Base-by-base conservation (phyloP, 2,888 invertebrate species). In the Cosmorhoe ocellata region DNA sequence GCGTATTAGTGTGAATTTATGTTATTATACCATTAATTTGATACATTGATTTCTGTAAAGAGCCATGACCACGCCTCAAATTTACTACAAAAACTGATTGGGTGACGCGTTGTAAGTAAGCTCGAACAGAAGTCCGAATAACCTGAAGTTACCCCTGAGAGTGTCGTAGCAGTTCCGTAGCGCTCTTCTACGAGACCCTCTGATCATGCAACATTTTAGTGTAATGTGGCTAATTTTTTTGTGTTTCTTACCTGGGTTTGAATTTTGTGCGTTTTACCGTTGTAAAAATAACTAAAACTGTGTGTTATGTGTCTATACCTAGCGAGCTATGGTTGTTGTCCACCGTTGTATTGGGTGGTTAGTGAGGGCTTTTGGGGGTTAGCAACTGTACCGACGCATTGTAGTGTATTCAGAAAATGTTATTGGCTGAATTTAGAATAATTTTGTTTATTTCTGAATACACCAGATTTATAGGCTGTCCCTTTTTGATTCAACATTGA, bases 191-290 rank as follows among this genome's bases (percentile, higher is more conserved):
- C 89, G 88, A 84, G 77, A 83, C 79, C 80, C 87, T 88, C 87
- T 64, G 70, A 79, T 69, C 83, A 89, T 77, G 79, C 79, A 79
- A 77, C 79, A 76, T 86, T 74, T 74, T 89, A 90, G 88, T 88
- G 85, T 88, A 84, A 79, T 62, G 89, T 89, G 89, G 89, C 89
- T 90, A 89, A 88, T 73, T 64, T 58, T 70, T 70, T 72, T 83
- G 84, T 84, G 84, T 85, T 74, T 72, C 74, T 87, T 83, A 86
- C 79, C 83, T 89, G 86, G 85, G 84, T 88, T 88, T 89, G 84
- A 76, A 81, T 87, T 88, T 87, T 89, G 86, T 88, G 89, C 86
- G 85, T 89, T 90, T 61, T 88, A 83, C 84, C 82, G 84, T 88
- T 76, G 77, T 76, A 62, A 59, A 62, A 74, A 83, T 61, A 81